Percentiles rank a stretch among this genome's conserved stretches.
Conservation (phyloP, 1,140 invertebrate genomes). For the Saxidomus purpurata region DNA sequence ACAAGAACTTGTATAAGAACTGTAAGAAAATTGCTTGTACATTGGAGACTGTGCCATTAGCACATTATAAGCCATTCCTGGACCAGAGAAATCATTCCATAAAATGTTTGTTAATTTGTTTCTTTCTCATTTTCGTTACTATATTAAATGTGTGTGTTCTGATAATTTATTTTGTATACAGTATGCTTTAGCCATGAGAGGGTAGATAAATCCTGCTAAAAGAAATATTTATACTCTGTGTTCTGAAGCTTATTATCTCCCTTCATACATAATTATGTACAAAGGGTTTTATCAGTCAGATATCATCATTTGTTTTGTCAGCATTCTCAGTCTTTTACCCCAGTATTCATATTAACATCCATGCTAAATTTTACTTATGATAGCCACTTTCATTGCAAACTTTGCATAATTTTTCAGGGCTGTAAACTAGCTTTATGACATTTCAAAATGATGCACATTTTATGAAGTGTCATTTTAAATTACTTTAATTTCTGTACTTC, state of each 20-base stretch:
- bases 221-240: background rate
- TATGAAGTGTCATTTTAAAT: no score
- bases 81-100: constrained; percentile 12
- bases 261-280: background rate
- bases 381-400: no score
- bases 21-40: no score
- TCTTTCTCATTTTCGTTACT: background rate
- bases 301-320: background rate
- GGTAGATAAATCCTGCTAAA: background rate
- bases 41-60: background rate
- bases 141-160: background rate
- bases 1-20: no score
- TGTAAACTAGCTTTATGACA: no score
- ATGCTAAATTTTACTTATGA: no score
- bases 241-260: background rate
- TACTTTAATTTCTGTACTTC: no score
- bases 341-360: no score
- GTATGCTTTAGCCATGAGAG: background rate
- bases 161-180: background rate
- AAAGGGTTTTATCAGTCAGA: background rate
- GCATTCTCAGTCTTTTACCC: background rate
- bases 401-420: no score
- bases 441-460: no score
- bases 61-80: background rate
- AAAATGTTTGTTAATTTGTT: background rate